phyloP scores from a whole-genome alignment of 1,140 invertebrate species.

The Listronotus oregonensis region DNA sequence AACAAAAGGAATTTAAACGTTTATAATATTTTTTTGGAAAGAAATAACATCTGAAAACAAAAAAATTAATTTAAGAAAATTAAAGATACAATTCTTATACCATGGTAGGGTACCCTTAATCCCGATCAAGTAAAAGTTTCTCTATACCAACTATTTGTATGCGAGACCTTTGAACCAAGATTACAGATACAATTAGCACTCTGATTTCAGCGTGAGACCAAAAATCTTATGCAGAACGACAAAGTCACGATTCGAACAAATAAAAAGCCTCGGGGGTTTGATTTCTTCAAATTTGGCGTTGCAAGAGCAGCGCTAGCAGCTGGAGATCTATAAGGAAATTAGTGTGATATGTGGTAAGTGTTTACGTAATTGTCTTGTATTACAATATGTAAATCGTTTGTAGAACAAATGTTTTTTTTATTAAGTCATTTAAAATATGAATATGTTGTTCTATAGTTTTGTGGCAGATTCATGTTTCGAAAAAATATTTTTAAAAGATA shows the following conservation, averaged over 20 bases:
- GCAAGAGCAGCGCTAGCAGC: background rate
- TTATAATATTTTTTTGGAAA: too few species aligned
- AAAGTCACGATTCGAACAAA: conserved; percentile 5
- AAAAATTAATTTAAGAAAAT: too few species aligned
- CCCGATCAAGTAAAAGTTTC: conserved; percentile 24
- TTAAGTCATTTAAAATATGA: too few species aligned
- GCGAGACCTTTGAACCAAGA: conserved; percentile 28
- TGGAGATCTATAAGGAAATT: conserved; percentile 13
- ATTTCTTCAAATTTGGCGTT: conserved; percentile 11
- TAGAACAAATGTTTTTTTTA: background rate
- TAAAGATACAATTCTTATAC: too few species aligned
- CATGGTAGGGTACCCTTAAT: conserved; percentile 5
- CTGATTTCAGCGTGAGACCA: conserved; percentile 18
- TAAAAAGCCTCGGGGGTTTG: background rate
- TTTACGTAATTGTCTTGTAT: conserved; percentile 17
- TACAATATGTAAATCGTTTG: conserved; percentile 10
- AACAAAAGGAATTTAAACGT: too few species aligned
- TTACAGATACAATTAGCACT: conserved; percentile 26
- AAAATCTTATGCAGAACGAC: conserved; percentile 10
- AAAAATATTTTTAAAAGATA: too few species aligned
- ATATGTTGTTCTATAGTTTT: too few species aligned
- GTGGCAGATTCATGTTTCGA: too few species aligned
- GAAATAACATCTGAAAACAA: too few species aligned
- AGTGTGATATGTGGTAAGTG: background rate
- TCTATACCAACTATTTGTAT: conserved; percentile 3